These are phyloP conservation scores for Heliconius hermathena DNA, from an alignment of 1,140 invertebrate genomes.

Conservation along the genomic window DNA sequence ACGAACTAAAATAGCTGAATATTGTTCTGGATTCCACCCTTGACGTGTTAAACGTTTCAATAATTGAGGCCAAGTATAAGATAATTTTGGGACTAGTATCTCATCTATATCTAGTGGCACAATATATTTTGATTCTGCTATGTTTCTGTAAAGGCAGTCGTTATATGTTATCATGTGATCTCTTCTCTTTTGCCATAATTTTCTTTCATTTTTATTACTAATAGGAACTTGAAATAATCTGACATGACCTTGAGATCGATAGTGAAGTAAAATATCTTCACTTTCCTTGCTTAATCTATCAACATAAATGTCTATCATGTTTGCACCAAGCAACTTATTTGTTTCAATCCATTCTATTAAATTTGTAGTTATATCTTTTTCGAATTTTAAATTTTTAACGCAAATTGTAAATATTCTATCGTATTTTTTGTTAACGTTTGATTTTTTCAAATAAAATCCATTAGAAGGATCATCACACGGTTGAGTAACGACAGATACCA, in stretches of 20 bases:
- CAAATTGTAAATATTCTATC: conserved; percentile 84
- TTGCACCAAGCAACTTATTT: conserved; percentile 85
- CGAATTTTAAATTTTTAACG: conserved; percentile 87
- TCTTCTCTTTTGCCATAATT: conserved; percentile 86
- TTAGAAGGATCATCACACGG: conserved; percentile 73
- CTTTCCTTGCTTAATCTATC: conserved; percentile 83
- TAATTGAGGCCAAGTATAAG: conserved; percentile 82
- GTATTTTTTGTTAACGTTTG: conserved; percentile 39
- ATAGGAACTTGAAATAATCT: conserved; percentile 82
- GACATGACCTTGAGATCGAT: conserved; percentile 80
- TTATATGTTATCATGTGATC: conserved; percentile 89
- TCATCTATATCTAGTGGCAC: conserved; percentile 88
- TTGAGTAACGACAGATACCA: conserved; percentile 72
- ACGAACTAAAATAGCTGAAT: conserved; percentile 84
- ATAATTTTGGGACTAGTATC: conserved; percentile 84
- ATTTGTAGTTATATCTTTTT: conserved; percentile 83
- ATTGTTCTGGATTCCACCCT: conserved; percentile 71
- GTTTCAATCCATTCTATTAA: conserved; percentile 88
- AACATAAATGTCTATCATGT: conserved; percentile 85
- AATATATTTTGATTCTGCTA: conserved; percentile 84
- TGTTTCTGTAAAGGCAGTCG: conserved; percentile 87
- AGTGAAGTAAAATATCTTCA: conserved; percentile 81
- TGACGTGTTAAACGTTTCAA: conserved; percentile 61
- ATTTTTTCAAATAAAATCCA: conserved; percentile 58
- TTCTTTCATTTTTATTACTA: conserved; percentile 73